Evolutionary conservation across 2,113 vertebrate genomes (phyloP).

Genomic region (Hydrolagus affinis): DNA sequence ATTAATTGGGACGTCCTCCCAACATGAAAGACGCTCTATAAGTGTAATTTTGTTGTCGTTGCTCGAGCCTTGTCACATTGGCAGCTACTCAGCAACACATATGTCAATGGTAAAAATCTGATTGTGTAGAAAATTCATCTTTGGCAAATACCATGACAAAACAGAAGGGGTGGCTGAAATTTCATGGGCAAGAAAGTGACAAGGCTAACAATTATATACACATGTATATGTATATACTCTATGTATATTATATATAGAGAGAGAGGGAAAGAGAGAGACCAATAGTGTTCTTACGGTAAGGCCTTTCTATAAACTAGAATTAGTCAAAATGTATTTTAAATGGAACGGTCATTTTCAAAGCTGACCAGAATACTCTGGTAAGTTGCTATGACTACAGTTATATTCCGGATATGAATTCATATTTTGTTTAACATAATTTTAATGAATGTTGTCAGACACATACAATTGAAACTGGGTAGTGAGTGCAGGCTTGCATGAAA

Average conservation of each 20-base stretch:
- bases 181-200: not conserved
- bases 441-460: conserved; percentile 19
- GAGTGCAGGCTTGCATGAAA: not conserved
- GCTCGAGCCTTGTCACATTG: not conserved
- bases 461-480: not conserved
- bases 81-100: conserved; percentile 8
- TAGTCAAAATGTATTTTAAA: conserved; percentile 19
- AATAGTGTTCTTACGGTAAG: not conserved
- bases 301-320: not conserved
- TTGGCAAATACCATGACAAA: conserved; percentile 12
- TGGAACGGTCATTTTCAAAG: not conserved
- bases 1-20: too few species aligned
- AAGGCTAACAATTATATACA: not conserved
- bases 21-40: too few species aligned
- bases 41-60: too few species aligned
- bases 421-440: conserved; percentile 12
- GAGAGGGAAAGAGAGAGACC: not conserved
- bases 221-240: too few species aligned
- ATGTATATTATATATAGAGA: too few species aligned
- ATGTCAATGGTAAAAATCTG: conserved; percentile 12
- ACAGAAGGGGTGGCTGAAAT: not conserved
- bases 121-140: conserved; percentile 13
- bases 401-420: conserved; percentile 26
- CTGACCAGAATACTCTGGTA: conserved; percentile 23
- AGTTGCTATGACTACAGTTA: conserved; percentile 25